phyloP scores from a whole-genome alignment of 2,113 vertebrate species.

The Myotis davidii region DNA sequence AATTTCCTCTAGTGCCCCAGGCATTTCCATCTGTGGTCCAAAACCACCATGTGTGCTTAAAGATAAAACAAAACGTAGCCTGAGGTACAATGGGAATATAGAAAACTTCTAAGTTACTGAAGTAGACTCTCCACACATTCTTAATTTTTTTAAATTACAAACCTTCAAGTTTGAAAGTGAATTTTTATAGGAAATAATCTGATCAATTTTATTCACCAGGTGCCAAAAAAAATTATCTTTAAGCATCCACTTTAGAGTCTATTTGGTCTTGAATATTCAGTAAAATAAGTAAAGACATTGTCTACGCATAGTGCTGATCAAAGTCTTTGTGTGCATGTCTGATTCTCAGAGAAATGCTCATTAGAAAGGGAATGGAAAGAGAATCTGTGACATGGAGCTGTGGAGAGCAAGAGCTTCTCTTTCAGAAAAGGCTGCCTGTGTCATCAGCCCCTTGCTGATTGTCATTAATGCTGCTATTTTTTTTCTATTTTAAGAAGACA shows the following conservation, averaged over 20 bases:
- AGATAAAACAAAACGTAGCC: background rate
- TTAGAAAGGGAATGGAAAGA: background rate
- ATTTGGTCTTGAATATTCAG: background rate
- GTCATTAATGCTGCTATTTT: background rate
- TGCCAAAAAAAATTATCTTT: background rate
- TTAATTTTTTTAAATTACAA: background rate
- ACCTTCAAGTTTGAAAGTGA: background rate
- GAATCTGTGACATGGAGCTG: background rate
- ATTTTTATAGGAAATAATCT: background rate
- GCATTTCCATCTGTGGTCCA: background rate
- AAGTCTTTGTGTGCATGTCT: background rate
- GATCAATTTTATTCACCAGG: background rate
- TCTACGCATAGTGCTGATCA: background rate
- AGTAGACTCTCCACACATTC: background rate
- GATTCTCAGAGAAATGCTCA: background rate
- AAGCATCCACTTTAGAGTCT: background rate
- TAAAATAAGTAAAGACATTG: background rate
- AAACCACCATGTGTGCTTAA: background rate
- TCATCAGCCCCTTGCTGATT: background rate
- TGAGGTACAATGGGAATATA: background rate
- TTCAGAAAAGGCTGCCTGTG: background rate
- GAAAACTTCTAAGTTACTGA: background rate
- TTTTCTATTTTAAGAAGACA: background rate
- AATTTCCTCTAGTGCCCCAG: too few relatives aligned
- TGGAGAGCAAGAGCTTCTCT: background rate